A percentile compares a stretch with the other conserved stretches of the same genome.
phyloP scores from a whole-genome alignment of 2,888 invertebrate genomes.

The Drosophila silvestris region DNA sequence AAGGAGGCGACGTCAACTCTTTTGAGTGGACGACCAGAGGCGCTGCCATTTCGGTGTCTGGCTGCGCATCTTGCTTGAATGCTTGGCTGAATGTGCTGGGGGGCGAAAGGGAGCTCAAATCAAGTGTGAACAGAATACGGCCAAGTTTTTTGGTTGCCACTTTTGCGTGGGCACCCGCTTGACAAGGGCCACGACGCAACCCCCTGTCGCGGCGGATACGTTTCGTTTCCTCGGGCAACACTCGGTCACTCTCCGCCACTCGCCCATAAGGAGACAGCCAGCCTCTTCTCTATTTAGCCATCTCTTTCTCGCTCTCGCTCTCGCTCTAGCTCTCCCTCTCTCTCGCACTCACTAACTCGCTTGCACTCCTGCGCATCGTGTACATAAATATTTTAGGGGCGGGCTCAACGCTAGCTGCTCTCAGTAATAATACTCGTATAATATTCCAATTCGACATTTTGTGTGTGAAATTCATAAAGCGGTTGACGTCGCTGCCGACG shows the following conservation, averaged over 20 bases:
- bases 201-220: slow-evolving; percentile 17
- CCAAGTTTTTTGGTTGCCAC: slow-evolving; percentile 69
- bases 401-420: slow-evolving; percentile 71
- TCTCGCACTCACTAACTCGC: slow-evolving; percentile 8
- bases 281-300: background rate
- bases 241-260: slow-evolving; percentile 8
- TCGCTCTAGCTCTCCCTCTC: slow-evolving; percentile 1
- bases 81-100: slow-evolving; percentile 25
- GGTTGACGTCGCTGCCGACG: slow-evolving; percentile 47
- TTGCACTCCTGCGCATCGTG: slow-evolving; percentile 30
- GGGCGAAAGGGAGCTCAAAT: slow-evolving; percentile 39
- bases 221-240: slow-evolving; percentile 53
- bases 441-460: slow-evolving; percentile 84
- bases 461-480: slow-evolving; percentile 77
- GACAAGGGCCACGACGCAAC: slow-evolving; percentile 6
- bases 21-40: slow-evolving; percentile 68
- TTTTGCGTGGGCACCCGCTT: slow-evolving; percentile 39
- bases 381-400: slow-evolving; percentile 84
- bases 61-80: slow-evolving; percentile 50
- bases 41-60: slow-evolving; percentile 81
- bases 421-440: slow-evolving; percentile 26
- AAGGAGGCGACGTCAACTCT: slow-evolving; percentile 74
- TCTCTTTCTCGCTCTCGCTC: slow-evolving; percentile 10
- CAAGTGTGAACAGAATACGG: slow-evolving; percentile 77
- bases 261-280: slow-evolving; percentile 22